Base-by-base conservation (phyloP, 2,888 invertebrate species). In the Buathra laborator region DNA sequence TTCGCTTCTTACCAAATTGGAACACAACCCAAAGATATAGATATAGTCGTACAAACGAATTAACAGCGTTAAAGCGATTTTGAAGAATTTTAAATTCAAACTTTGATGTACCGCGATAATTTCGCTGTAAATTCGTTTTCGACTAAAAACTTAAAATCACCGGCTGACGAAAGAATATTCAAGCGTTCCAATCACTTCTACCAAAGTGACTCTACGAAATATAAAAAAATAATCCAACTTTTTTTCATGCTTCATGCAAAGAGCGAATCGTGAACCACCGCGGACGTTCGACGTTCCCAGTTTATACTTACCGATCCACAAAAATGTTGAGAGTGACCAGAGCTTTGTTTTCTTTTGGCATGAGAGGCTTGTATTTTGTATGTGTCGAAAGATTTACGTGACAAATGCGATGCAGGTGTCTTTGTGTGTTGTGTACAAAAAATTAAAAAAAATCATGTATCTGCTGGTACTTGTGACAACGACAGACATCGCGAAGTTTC, bases 181-280 rank as follows among this genome's bases (percentile, higher is more conserved):
- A 86, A 88, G 89, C 89, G 75, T 62, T 37, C 77, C 24, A 56
- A 56, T 83, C 86, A 85, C 87, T 85, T 86, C 83, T 84, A 86
- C 71, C 76, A 77, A 81, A 67, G 56, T 74, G 71, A 70, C 56
- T 71, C 79, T 82, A 86, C 84, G 70, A 81, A 86, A 66, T 82
- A 85, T 56, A 67, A 68, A 70, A 75, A 37, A 72, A 75, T 74
- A 83, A 75, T 81, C 68, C 74, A 79, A 80, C 84, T 19, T 24
- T 19, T 5, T 67, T 81, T 56, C 87, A 87, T 87, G 87, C 87
- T 37, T 81, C 86, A 85, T 87, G 86, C 86, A 59, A 75, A 82
- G 81, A 85, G 59, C 56, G 83, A 67, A 75, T 32, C 24, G 51
- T 44, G 14, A 56, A 56, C 24, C 56, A 24, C 56, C 19, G 10